A percentile compares a stretch with the other conserved stretches of the same genome.
Evolutionary conservation across 2,888 invertebrate genomes (phyloP).

Genomic region (Branchellion lobata): DNA sequence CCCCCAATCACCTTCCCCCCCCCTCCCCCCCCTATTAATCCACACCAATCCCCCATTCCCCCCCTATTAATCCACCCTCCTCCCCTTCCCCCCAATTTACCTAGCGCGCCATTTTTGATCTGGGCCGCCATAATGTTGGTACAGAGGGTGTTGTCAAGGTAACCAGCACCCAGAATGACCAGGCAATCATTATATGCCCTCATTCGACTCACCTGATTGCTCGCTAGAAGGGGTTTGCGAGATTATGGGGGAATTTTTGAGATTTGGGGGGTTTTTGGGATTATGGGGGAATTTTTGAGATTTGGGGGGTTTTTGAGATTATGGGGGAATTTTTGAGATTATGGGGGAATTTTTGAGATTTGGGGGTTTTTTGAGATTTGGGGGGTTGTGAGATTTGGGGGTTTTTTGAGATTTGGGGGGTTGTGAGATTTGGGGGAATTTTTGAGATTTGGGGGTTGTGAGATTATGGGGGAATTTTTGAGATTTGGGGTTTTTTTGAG

Average conservation of each 20-base stretch:
- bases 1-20: slow-evolving; percentile 53
- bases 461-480: too few species aligned
- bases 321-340: background rate
- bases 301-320: background rate
- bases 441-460: too few species aligned
- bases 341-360: background rate
- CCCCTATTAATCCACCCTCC: slow-evolving; percentile 51
- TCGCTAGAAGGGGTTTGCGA: background rate
- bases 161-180: slow-evolving; percentile 52
- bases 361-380: background rate
- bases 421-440: too few species aligned
- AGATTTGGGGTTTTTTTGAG: too few species aligned
- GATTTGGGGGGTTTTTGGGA: background rate
- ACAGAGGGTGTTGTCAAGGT: slow-evolving; percentile 52
- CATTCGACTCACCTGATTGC: slow-evolving; percentile 49
- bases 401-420: background rate
- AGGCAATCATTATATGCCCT: slow-evolving; percentile 51
- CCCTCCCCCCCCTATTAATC: slow-evolving; percentile 52
- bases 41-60: slow-evolving; percentile 52
- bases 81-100: slow-evolving; percentile 47
- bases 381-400: background rate
- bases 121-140: slow-evolving; percentile 50
- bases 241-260: background rate
- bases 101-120: slow-evolving; percentile 44
- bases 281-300: background rate